Conservation (phyloP, 2,888 invertebrate species). For the Aphodius granarius region DNA sequence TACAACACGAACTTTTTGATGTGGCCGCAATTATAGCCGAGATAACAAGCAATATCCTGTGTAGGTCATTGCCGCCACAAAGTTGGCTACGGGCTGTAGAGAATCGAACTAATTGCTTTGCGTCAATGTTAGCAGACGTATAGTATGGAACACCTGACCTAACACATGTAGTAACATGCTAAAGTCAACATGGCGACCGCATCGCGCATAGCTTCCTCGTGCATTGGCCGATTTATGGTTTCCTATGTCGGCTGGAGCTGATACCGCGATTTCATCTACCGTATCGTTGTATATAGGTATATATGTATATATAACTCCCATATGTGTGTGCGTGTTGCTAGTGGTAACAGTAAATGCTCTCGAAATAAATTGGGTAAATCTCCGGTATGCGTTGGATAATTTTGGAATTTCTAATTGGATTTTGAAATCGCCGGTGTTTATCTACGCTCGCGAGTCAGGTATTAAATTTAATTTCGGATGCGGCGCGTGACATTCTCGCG, state of each 20-base stretch:
- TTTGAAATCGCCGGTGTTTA: conserved; percentile 3
- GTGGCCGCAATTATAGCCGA: background rate
- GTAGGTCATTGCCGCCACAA: background rate
- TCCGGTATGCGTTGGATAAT: conserved; percentile 7
- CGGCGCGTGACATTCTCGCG: background rate
- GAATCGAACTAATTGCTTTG: conserved; percentile 5
- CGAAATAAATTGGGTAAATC: conserved; percentile 1
- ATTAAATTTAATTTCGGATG: background rate
- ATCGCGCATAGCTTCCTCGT: background rate
- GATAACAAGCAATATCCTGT: background rate
- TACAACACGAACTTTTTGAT: too few relatives aligned
- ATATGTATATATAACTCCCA: too few relatives aligned
- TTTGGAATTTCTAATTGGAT: conserved; percentile 14
- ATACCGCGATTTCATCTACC: background rate
- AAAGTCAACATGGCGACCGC: conserved; percentile 2
- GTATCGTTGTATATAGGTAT: background rate
- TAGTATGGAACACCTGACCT: conserved; percentile 10
- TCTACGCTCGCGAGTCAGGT: background rate
- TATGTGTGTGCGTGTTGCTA: background rate
- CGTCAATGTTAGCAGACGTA: conserved; percentile 9
- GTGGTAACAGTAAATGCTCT: background rate
- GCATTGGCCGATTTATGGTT: conserved; percentile 1
- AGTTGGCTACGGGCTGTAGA: background rate
- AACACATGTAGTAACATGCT: conserved; percentile 13
- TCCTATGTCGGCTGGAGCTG: background rate